Base-by-base conservation (phyloP, 1,140 invertebrate species). In the Cardiocondyla obscurior region DNA sequence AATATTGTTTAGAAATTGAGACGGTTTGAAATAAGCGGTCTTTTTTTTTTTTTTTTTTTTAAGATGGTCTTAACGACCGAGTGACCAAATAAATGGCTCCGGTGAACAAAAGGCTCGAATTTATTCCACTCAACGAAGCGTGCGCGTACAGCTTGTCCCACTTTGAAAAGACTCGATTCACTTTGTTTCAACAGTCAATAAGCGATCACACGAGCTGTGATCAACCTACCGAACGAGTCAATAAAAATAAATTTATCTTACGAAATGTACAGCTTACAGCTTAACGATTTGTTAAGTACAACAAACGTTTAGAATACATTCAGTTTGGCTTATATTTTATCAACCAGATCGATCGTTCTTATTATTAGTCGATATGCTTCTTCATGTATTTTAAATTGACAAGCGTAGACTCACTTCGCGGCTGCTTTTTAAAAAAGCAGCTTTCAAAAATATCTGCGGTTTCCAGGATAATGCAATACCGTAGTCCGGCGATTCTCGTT, bases 81-180 rank as follows among this genome's bases (percentile, higher is more conserved):
- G 44, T 60, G 64, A 49, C 46, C 22, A 49, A 85, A 87, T 83
- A 73, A 86, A 84, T 42, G 85, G 84, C 79, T 44, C 16, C 70
- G 19, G 12, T 73, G 69, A 81, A 83, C 86, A 88, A 88, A 88
- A 87, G 82, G 76, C 62, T 86, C 58, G 30, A 64, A 88, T 88
- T 88, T 70, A 83, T 88, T 88, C 86, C 87, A 74, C 86, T 87
- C 79, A 30, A 55, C 46, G 69, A 60, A 88, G 87, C 87, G 69
- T 85, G 77, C 60, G 57, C 73, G 42, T 62, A 85, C 76, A 53
- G 72, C 53, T 77, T 73, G 77, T 60, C 65, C 83, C 81, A 85
- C 85, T 85, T 88, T 81, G 51, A 53, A 73, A 36, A 60, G 57
- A 76, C 33, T 55, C 76, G 62, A 82, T 83, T 88, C 87, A 83